Percentiles rank a stretch among this genome's conserved stretches.
Evolutionary conservation across 2,113 vertebrate genomes (phyloP).

Genomic region (Tragulus kanchil): DNA sequence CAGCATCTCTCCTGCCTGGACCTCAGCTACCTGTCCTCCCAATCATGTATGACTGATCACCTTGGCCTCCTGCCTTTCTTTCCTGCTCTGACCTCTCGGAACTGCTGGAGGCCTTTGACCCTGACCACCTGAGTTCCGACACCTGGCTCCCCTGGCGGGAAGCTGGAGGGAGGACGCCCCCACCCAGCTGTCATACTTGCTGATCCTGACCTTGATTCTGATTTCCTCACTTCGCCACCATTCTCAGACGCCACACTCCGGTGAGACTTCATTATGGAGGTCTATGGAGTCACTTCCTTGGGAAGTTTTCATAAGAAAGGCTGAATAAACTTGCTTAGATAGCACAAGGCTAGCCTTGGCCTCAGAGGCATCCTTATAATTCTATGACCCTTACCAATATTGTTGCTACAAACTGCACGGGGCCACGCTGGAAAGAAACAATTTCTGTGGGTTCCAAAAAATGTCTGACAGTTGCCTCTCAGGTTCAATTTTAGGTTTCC

Average conservation of each 20-base stretch:
- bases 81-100: background rate
- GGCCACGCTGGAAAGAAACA: background rate
- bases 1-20: background rate
- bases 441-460: background rate
- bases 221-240: background rate
- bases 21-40: background rate
- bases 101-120: background rate
- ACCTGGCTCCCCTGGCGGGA: background rate
- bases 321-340: conserved; percentile 72
- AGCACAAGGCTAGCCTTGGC: conserved; percentile 1
- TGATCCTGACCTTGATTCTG: conserved; percentile 12
- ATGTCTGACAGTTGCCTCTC: background rate
- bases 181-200: background rate
- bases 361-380: background rate
- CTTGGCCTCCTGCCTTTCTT: background rate
- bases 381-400: background rate
- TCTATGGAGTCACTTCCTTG: conserved; percentile 77
- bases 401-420: background rate
- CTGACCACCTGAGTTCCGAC: background rate
- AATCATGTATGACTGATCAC: no score
- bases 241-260: background rate
- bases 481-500: background rate
- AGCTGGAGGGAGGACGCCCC: background rate
- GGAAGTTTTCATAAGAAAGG: conserved; percentile 78
- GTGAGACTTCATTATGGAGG: conserved; percentile 39